Conservation (phyloP, 2,797 vertebrate genomes). For the Gila robusta region DNA sequence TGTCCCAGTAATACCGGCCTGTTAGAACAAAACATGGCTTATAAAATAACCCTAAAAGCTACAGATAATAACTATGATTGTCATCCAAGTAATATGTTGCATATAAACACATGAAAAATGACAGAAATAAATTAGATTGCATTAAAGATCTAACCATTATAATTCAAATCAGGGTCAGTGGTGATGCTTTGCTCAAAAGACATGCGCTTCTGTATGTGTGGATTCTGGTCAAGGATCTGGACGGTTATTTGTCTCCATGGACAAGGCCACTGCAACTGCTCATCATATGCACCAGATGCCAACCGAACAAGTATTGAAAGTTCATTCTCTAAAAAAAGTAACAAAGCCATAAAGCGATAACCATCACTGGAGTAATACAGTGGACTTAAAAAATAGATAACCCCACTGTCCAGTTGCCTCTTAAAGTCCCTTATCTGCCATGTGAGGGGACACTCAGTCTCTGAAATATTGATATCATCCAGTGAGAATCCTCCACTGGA, state of each 20-base stretch:
- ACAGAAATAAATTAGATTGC: background rate
- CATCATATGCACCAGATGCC: background rate
- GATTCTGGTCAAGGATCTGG: too few species aligned
- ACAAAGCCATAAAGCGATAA: fast-evolving
- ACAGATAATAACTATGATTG: background rate
- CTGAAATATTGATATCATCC: conserved; percentile 6
- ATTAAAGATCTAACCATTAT: background rate
- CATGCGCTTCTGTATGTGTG: too few species aligned
- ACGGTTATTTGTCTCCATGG: too few species aligned
- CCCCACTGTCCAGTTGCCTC: fast-evolving
- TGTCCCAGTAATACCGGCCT: fast-evolving
- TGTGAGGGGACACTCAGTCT: background rate
- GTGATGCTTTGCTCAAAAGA: background rate
- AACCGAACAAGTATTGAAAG: fast-evolving
- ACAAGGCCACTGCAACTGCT: background rate
- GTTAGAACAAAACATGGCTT: background rate
- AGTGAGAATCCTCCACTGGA: background rate
- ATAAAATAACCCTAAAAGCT: background rate
- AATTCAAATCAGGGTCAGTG: background rate
- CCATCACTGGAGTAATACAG: conserved; percentile 4
- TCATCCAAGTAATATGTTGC: background rate
- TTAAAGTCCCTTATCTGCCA: background rate
- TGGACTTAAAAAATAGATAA: fast-evolving
- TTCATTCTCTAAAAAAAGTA: fast-evolving
- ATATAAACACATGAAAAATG: background rate